Conservation (phyloP, 1,140 invertebrate genomes). For the Chionoecetes opilio region DNA sequence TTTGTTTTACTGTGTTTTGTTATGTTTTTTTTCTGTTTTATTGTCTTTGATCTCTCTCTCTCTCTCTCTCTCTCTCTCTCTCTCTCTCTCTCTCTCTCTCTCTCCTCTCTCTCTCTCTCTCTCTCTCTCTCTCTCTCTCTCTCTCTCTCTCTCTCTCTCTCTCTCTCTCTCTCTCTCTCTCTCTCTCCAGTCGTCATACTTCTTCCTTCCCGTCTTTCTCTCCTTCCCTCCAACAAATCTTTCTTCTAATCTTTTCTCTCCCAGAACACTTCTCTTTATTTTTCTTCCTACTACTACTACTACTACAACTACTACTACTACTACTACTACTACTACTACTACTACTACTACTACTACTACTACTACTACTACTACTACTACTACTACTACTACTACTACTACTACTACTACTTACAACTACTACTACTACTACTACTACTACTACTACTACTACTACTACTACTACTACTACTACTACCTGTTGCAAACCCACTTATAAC, state of each 20-base stretch:
- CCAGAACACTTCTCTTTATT: neutral
- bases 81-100: neutral
- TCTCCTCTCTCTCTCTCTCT: neutral
- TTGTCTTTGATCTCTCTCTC: neutral
- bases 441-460: too few species aligned
- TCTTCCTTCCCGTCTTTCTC: neutral
- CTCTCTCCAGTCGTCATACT: neutral
- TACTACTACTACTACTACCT: too few species aligned
- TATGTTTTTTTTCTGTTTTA: too few species aligned
- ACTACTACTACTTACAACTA: neutral
- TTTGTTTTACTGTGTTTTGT: too few species aligned
- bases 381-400: neutral
- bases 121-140: neutral
- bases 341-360: constrained; percentile 13
- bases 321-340: neutral
- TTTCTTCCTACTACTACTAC: neutral
- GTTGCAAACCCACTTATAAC: too few species aligned
- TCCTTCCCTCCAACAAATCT: neutral
- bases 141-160: neutral
- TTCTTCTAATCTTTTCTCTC: too few species aligned
- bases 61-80: neutral
- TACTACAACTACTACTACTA: too few species aligned
- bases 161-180: neutral
- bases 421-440: neutral
- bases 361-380: constrained; percentile 15